These are phyloP conservation scores for Akabosia matsudoensis DNA, from an alignment of 1,140 invertebrate species.

Conservation along the genomic window DNA sequence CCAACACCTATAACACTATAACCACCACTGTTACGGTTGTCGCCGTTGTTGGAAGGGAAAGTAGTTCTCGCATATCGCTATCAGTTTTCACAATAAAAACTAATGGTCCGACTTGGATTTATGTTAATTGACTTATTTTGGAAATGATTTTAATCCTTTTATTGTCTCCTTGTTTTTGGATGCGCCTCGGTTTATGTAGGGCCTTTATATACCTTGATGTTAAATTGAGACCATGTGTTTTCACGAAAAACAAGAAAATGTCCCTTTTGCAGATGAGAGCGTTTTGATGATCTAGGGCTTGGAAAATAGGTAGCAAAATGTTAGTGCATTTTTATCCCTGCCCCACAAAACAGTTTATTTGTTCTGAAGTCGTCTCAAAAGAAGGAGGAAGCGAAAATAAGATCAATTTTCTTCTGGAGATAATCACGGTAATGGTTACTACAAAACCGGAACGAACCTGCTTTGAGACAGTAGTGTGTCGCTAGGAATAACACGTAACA, in stretches of 20 bases:
- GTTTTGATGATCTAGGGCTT: too few species aligned
- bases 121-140: conserved; percentile 24
- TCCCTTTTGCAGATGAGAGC: too few species aligned
- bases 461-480: too few species aligned
- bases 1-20: not conserved
- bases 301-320: too few species aligned
- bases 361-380: too few species aligned
- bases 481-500: too few species aligned
- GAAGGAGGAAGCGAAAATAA: too few species aligned
- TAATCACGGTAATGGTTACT: too few species aligned
- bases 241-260: not conserved
- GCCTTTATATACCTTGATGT: not conserved
- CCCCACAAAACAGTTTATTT: too few species aligned
- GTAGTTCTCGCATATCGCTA: conserved; percentile 16
- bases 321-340: too few species aligned
- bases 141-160: conserved; percentile 24
- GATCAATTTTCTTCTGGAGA: too few species aligned
- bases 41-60: not conserved
- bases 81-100: conserved; percentile 22
- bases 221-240: not conserved
- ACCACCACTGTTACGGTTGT: not conserved
- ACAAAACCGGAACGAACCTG: too few species aligned
- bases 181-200: not conserved
- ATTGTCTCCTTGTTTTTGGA: not conserved
- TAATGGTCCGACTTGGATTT: conserved; percentile 23